phyloP scores from a whole-genome alignment of 2,888 invertebrate species.

The Trypoxylon attenuatum region DNA sequence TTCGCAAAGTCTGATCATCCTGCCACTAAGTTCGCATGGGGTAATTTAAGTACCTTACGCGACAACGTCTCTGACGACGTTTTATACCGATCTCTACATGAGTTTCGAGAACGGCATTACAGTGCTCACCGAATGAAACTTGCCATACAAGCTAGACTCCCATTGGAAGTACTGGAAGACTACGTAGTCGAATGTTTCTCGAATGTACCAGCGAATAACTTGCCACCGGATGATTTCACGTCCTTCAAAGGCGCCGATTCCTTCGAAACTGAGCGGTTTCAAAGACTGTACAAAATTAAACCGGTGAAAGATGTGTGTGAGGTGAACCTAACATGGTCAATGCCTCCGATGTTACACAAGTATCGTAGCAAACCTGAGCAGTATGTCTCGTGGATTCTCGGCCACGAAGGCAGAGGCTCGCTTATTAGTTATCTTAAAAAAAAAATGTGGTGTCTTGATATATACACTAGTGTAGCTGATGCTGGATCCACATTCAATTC shows the following conservation, averaged over 20 bases:
- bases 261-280: slow-evolving; percentile 80
- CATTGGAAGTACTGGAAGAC: slow-evolving; percentile 80
- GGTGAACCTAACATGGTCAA: slow-evolving; percentile 80
- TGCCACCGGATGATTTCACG: slow-evolving; percentile 80
- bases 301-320: slow-evolving; percentile 84
- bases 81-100: slow-evolving; percentile 82
- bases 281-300: slow-evolving; percentile 84
- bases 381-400: slow-evolving; percentile 84
- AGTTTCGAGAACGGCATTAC: slow-evolving; percentile 86
- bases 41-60: slow-evolving; percentile 84
- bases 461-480: slow-evolving; percentile 83
- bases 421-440: slow-evolving; percentile 85
- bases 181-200: slow-evolving; percentile 82
- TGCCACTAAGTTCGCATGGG: slow-evolving; percentile 89
- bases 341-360: slow-evolving; percentile 79
- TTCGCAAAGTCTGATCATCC: slow-evolving; percentile 84
- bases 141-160: slow-evolving; percentile 84
- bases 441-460: slow-evolving; percentile 85
- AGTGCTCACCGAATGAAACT: slow-evolving; percentile 92
- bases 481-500: slow-evolving; percentile 87
- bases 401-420: slow-evolving; percentile 91
- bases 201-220: slow-evolving; percentile 81
- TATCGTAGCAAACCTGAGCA: slow-evolving; percentile 87
- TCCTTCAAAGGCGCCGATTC: slow-evolving; percentile 76
- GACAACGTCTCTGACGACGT: slow-evolving; percentile 81